Base-by-base conservation (phyloP, 2,797 vertebrate species). In the Melanotaenia nigrans region DNA sequence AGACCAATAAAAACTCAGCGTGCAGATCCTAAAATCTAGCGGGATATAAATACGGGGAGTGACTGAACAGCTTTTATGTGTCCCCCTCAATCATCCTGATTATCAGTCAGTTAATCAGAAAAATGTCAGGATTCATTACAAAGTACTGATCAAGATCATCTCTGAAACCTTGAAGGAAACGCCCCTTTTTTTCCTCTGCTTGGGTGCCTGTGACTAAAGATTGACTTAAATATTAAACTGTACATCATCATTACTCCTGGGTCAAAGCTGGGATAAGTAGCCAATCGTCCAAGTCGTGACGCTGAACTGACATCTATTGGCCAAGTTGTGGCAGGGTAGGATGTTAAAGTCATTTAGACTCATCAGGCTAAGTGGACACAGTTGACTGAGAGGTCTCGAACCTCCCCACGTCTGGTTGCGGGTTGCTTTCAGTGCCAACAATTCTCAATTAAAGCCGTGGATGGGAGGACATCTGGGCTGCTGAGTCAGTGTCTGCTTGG, bases 261-360 rank as follows among this genome's bases (percentile, higher is more conserved):
- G 89, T 93, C 89, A 91, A 74, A 80, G 81, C 77, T 69, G 66
- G 90, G 87, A 22, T 90, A 90, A 88, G 87, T 84, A 87, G 86
- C 89, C 90, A 90, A 89, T 91, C 89, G 90, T 88, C 86, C 78
- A 20, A 78, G 72, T 78, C 9, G 28, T 77, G 90, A 90, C 38
- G 84, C 81, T 91, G 88, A 92, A 85, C 90, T 92, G 91, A 92
- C 90, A 89, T 91, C 73, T 79, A 85, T 90, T 92, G 90, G 90
- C 90, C 83, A 74, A 84, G 71, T 35, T 81, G 77, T 82, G 71
- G 90, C 87, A 78, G 78, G 75, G 82, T 82, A 58, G 85, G 77
- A 92, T 92, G 92, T 90, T 92, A 90, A 91, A 93, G 90, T 92
- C 87, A 87, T 93, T 92, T 87, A 87, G 87, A 82, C 90, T 93